Evolutionary conservation across 2,797 vertebrate genomes (phyloP).

Genomic region (Tinamus major): DNA sequence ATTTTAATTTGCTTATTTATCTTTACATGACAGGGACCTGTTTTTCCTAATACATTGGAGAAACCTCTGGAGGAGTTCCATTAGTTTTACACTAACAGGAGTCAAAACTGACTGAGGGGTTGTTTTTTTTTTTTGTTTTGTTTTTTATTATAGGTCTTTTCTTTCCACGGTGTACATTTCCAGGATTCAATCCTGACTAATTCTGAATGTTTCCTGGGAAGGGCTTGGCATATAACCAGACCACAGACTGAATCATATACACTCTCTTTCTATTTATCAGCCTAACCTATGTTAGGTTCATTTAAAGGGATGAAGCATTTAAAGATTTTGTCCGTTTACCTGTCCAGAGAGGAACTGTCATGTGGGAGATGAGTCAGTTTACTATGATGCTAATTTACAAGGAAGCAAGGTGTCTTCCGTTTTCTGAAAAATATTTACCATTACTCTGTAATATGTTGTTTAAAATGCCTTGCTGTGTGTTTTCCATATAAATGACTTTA

Average conservation of each 20-base stretch:
- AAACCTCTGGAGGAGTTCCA: neutral
- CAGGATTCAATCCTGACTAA: constrained; percentile 28
- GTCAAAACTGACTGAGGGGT: neutral
- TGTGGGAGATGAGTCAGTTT: neutral
- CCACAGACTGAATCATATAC: constrained; percentile 1
- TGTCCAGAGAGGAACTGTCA: neutral
- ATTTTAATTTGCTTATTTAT: neutral
- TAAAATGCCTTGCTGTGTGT: neutral
- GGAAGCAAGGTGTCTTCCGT: neutral
- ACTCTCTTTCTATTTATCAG: neutral
- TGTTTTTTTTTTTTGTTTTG: neutral
- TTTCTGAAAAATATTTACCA: constrained; percentile 27
- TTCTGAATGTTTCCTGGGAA: constrained; percentile 24
- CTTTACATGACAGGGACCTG: neutral
- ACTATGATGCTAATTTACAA: constrained; percentile 9
- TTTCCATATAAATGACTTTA: constrained; percentile 19
- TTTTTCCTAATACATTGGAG: neutral
- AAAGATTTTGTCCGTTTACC: neutral
- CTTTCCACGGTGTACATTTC: neutral
- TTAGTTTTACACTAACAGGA: constrained; percentile 8
- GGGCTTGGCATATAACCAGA: constrained; percentile 18
- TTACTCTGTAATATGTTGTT: neutral
- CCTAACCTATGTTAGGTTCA: neutral
- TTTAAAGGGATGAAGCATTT: constrained; percentile 6
- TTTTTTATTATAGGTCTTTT: neutral